Conservation (phyloP, 2,797 vertebrate genomes). For the Gymnothorax reevesii region DNA sequence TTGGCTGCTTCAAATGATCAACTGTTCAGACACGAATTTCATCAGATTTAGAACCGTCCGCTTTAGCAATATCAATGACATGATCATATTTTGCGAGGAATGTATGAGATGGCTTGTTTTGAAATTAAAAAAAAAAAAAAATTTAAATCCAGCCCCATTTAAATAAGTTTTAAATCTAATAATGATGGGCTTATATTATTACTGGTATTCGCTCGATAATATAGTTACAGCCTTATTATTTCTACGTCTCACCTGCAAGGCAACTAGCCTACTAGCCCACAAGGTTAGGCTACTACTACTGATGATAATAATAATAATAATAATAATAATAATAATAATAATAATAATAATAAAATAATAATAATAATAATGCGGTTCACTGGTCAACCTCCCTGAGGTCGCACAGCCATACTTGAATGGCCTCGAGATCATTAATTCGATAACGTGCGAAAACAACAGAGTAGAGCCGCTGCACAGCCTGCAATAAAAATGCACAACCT, state of each 20-base stretch:
- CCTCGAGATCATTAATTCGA: conserved; percentile 41
- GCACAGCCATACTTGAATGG: conserved; percentile 39
- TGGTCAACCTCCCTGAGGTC: conserved; percentile 10
- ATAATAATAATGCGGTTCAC: neutral
- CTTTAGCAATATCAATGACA: neutral
- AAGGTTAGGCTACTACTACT: neutral
- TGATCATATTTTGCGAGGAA: neutral
- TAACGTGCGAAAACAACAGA: conserved; percentile 49
- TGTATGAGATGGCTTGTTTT: no score
- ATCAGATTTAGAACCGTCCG: neutral
- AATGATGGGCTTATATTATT: no score
- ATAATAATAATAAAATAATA: conserved; percentile 3
- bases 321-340: conserved; percentile 23
- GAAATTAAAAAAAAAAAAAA: no score
- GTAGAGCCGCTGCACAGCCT: conserved; percentile 57
- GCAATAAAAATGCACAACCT: conserved; percentile 71
- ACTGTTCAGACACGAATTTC: neutral
- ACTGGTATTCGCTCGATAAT: no score
- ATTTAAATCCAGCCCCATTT: no score
- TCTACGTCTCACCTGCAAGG: no score
- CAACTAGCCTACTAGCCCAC: no score
- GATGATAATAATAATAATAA: conserved; percentile 7
- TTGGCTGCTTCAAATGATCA: neutral
- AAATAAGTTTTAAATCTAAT: no score
- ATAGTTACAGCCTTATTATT: no score